Percentiles rank a stretch among this genome's conserved stretches.
These are phyloP conservation scores for Axea sp. DNA, from an alignment of 2,888 invertebrate species.

Conservation along the genomic window DNA sequence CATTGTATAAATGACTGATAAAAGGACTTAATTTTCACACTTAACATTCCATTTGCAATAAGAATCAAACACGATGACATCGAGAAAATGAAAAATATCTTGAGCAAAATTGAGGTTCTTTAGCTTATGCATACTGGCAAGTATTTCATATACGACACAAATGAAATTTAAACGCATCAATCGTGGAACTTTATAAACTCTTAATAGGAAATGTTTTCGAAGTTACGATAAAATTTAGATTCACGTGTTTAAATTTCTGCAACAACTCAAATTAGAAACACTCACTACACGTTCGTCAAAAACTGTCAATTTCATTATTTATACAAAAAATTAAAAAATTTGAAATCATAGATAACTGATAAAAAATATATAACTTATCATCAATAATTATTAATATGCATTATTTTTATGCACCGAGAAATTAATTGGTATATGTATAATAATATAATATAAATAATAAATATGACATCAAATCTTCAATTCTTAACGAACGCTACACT, in stretches of 20 bases:
- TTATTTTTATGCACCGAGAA: too few relatives aligned
- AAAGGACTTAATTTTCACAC: constrained; percentile 7
- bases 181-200: constrained; percentile 7
- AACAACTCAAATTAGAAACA: constrained; percentile 10
- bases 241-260: constrained; percentile 1
- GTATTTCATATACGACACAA: constrained; percentile 17
- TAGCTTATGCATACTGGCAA: constrained; percentile 19
- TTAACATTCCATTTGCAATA: constrained; percentile 19
- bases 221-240: not conserved
- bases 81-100: constrained; percentile 26
- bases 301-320: not conserved
- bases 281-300: constrained; percentile 11
- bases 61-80: constrained; percentile 8
- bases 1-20: constrained; percentile 2
- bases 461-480: constrained; percentile 13
- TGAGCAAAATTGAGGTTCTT: constrained; percentile 36
- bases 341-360: too few relatives aligned
- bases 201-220: not conserved
- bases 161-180: constrained; percentile 7
- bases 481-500: constrained; percentile 32
- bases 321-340: too few relatives aligned
- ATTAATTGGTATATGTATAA: too few relatives aligned
- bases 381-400: too few relatives aligned
- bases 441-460: too few relatives aligned
- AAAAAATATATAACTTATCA: too few relatives aligned